Evolutionary conservation across 2,888 invertebrate genomes (phyloP), one percentile per base, ranked within the genome.

Genomic region (Andrena marginata): DNA sequence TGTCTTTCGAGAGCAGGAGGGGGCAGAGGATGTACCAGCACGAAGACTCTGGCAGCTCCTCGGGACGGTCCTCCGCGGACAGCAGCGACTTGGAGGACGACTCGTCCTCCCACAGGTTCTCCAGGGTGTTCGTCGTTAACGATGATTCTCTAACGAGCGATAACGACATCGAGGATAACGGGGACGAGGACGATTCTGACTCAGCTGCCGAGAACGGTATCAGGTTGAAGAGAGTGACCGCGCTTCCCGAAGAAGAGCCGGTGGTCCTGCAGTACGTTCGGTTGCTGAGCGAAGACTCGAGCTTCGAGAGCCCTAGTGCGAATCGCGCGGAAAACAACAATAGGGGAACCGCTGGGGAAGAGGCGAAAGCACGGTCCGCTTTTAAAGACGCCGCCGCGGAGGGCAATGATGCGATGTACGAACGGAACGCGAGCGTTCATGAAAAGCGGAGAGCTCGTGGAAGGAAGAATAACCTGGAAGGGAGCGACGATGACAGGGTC

Each of bases 91-190:
- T 94, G 49, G 94, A 94, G 20, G 94, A 94, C 6, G 94, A 94
- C 49, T 93, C 93, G 0, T 89, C 92, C 0, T 91, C 93, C 0
- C 93, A 93, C 42, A 91, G 91, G n/a, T 94, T 94, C 82, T 93
- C 94, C 0, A 90, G 93, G 2, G 94, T 94, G 0, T 94, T 94
- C 71, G 94, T 94, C 0, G 94, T 95, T 0, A 94, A 94, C 82
- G 93, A 94, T 59, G 93, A 93, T 16, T 91, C 93, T 0, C 85
- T 92, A 26, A 92, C 91, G 5, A 94, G 94, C 77, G 93, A 93
- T 64, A 92, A 93, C 71, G 94, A 94, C 16, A 90, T 93, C 72
- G 94, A 92, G 49, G 93, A 94, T 51, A 93, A 92, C 71, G 93
- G 90, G 5, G 91, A 91, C 56, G 91, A 88, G 63, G 90, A 89